phyloP scores from a whole-genome alignment of 2,797 vertebrate species.

The Gobionotothen gibberifrons region DNA sequence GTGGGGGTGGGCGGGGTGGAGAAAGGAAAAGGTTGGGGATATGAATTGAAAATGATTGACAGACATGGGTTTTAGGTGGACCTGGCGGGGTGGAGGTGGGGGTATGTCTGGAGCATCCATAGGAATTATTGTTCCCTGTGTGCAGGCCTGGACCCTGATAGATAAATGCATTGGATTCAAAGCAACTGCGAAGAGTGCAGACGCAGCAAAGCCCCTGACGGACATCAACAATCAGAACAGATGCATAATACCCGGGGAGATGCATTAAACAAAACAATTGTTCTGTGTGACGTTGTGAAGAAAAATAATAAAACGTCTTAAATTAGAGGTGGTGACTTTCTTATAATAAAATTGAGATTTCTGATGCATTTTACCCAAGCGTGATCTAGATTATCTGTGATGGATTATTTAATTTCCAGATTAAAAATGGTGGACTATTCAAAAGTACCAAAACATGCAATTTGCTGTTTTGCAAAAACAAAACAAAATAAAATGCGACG shows the following conservation, averaged over 20 bases:
- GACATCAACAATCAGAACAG: conserved; percentile 69
- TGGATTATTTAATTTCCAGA: conserved; percentile 67
- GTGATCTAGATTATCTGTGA: conserved; percentile 56
- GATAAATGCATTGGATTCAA: conserved; percentile 69
- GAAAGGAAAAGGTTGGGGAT: conserved; percentile 72
- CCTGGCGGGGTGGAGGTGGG: conserved; percentile 72
- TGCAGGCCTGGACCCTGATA: conserved; percentile 72
- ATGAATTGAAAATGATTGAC: conserved; percentile 85
- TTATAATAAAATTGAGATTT: conserved; percentile 28
- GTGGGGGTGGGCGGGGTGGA: conserved; percentile 81
- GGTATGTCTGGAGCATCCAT: conserved; percentile 80
- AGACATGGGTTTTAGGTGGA: conserved; percentile 81
- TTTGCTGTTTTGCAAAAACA: not conserved
- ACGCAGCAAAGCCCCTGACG: conserved; percentile 72
- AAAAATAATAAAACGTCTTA: conserved; percentile 1
- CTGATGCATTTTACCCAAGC: conserved; percentile 43
- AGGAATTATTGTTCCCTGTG: conserved; percentile 79
- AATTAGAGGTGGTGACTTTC: conserved; percentile 19
- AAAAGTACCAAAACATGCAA: not conserved
- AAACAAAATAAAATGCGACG: not conserved
- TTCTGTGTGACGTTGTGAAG: not conserved
- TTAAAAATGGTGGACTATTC: conserved; percentile 31
- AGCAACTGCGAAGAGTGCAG: conserved; percentile 69
- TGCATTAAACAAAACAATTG: conserved; percentile 14
- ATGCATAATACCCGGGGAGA: conserved; percentile 39